Evolutionary conservation across 1,140 invertebrate genomes (phyloP).

Genomic region (Euwallacea similis): DNA sequence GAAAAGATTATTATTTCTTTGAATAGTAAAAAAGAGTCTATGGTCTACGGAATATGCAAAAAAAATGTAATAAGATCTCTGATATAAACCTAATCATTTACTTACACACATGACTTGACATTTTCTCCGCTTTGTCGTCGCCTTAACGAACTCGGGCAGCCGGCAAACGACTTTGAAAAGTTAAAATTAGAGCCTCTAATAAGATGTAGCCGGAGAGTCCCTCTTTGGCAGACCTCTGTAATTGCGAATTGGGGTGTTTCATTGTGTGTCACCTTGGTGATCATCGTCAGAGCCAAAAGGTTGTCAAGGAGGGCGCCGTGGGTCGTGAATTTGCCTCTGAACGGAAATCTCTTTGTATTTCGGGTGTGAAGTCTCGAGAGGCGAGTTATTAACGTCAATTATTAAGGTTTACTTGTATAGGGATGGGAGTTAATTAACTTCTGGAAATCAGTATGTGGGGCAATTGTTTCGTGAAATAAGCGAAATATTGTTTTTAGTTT

Average conservation of each 20-base stretch:
- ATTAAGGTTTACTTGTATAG: too few relatives aligned
- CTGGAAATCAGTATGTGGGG: too few relatives aligned
- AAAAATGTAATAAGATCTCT: too few relatives aligned
- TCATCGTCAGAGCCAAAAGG: slow-evolving; percentile 38
- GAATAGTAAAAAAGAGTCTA: too few relatives aligned
- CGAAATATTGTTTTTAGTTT: too few relatives aligned
- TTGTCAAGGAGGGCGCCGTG: slow-evolving; percentile 35
- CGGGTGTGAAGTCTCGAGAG: slow-evolving; percentile 17
- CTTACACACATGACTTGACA: not conserved
- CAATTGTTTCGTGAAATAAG: too few relatives aligned
- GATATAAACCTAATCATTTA: slow-evolving; percentile 1
- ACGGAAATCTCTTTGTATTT: slow-evolving; percentile 26
- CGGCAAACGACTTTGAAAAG: slow-evolving; percentile 23
- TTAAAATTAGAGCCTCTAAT: slow-evolving; percentile 36
- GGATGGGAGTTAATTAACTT: too few relatives aligned
- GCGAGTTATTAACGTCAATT: not conserved
- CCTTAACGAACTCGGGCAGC: slow-evolving; percentile 22
- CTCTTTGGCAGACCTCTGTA: slow-evolving; percentile 27
- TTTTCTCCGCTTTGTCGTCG: not conserved
- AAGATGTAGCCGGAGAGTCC: slow-evolving; percentile 31
- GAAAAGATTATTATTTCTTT: too few relatives aligned
- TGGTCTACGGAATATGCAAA: too few relatives aligned
- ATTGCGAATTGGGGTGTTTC: slow-evolving; percentile 36
- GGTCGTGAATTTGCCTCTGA: slow-evolving; percentile 34
- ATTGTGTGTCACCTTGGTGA: slow-evolving; percentile 44